Percentiles rank a stretch among this genome's conserved stretches.
Evolutionary conservation across 2,888 invertebrate genomes (phyloP).

Genomic region (Heteropelma amictum): DNA sequence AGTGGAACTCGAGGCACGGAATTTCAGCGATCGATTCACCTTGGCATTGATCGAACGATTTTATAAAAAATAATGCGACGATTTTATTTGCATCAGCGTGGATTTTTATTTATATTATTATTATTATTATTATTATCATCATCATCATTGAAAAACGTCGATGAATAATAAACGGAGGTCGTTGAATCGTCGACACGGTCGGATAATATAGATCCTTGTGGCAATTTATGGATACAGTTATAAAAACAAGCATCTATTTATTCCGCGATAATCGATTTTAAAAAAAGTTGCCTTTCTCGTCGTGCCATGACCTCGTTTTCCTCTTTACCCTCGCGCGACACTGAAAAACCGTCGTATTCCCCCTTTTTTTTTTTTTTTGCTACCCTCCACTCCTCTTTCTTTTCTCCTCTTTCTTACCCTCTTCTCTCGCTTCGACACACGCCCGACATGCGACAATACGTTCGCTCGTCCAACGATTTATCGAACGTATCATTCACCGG

Average conservation of each 20-base stretch:
- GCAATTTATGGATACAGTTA: neutral
- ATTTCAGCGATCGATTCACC: too few species aligned
- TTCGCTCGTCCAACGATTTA: constrained; percentile 1
- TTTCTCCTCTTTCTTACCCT: neutral
- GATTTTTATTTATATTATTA: neutral
- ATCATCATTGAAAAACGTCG: neutral
- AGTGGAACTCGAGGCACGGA: too few species aligned
- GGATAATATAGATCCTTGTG: constrained; percentile 7
- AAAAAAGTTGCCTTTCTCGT: constrained; percentile 31
- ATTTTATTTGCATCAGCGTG: neutral
- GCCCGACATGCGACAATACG: too few species aligned
- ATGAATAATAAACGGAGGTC: constrained; percentile 29
- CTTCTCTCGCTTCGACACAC: too few species aligned
- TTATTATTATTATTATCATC: constrained; percentile 5
- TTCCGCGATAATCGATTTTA: constrained; percentile 36
- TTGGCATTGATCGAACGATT: too few species aligned
- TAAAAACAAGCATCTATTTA: constrained; percentile 24
- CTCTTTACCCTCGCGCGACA: constrained; percentile 41
- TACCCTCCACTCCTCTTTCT: constrained; percentile 3
- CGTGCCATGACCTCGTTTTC: constrained; percentile 49
- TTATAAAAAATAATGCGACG: too few species aligned
- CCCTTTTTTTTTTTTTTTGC: neutral
- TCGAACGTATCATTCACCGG: neutral
- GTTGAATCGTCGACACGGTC: constrained; percentile 21
- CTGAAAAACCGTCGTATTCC: constrained; percentile 41